These are phyloP conservation scores for Centropus bengalensis DNA, from an alignment of 2,113 vertebrate genomes.

Conservation along the genomic window DNA sequence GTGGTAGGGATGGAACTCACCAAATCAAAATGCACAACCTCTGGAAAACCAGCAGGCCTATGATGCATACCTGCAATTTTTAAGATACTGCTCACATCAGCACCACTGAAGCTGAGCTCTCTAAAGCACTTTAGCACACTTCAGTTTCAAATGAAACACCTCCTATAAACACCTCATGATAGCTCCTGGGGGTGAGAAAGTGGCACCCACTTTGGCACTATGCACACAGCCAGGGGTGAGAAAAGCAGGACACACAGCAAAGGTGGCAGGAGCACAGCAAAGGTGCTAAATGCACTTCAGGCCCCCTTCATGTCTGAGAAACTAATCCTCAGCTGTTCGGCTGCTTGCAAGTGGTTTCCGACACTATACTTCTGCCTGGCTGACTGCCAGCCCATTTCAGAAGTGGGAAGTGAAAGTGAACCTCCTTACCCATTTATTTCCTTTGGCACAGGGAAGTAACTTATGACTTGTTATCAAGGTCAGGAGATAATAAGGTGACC, in stretches of 20 bases:
- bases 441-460: not conserved
- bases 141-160: not conserved
- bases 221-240: not conserved
- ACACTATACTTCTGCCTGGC: not conserved
- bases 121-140: not conserved
- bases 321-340: not conserved
- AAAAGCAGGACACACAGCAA: not conserved
- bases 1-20: accelerated
- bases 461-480: not conserved
- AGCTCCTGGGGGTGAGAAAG: not conserved
- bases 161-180: not conserved
- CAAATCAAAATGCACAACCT: not conserved
- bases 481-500: not conserved
- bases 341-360: not conserved
- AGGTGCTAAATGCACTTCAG: not conserved
- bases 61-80: not conserved
- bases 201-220: not conserved
- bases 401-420: not conserved
- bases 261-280: not conserved
- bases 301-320: not conserved
- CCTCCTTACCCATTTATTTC: not conserved
- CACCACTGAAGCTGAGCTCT: not conserved
- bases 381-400: not conserved
- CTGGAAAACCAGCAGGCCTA: not conserved
- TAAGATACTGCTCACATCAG: not conserved